Evolutionary conservation across 2,888 invertebrate genomes (phyloP), one percentile per base, ranked within the genome.

Genomic region (Margaritifera margaritifera): DNA sequence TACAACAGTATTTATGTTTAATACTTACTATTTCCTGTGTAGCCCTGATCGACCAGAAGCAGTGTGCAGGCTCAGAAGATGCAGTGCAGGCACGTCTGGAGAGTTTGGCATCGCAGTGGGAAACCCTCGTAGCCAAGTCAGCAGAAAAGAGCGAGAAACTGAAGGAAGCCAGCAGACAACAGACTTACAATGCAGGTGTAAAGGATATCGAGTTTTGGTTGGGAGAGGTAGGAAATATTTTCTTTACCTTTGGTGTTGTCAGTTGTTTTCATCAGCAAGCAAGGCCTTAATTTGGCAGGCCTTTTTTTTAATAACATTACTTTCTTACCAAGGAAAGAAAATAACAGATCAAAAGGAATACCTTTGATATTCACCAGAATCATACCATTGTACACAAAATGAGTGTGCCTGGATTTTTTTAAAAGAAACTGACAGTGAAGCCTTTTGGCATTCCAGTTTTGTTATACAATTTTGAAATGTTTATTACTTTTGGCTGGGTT

Each of bases 201-300:
- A 99, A 99, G 91, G 99, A 99, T 91, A 93, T 99, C 80, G 99
- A 99, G 92, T 99, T 99, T 92, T 99, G 99, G 99, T 93, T 99
- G 68, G 99, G 99, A 83, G 99, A 99, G 93, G 98, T 98, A 64
- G 78, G 86, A 66, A 59, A 18, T 20, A 20, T 52, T 52, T 20
- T 53, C 22, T 53, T 52, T 62, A 3, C 20, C 59, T 11, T 59
- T 25, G 2, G 42, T 42, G 15, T 42, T 15, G 11, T 42, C 42
- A 42, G 31, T 31, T 31, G 31, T 31, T 31, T 31, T 31, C 31
- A 31, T 31, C 6, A 5, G 15, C 42, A 42, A 42, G 42, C 42
- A 42, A 42, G 42, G 15, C 15, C 1, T 42, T 42, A 42, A 42
- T 11, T 11, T 42, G 42, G 42, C 11, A 42, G 42, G 8, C 31